Evolutionary conservation across 2,113 vertebrate species (phyloP), one percentile per base, ranked within the genome.

Genomic region (Triplophysa tibetana): DNA sequence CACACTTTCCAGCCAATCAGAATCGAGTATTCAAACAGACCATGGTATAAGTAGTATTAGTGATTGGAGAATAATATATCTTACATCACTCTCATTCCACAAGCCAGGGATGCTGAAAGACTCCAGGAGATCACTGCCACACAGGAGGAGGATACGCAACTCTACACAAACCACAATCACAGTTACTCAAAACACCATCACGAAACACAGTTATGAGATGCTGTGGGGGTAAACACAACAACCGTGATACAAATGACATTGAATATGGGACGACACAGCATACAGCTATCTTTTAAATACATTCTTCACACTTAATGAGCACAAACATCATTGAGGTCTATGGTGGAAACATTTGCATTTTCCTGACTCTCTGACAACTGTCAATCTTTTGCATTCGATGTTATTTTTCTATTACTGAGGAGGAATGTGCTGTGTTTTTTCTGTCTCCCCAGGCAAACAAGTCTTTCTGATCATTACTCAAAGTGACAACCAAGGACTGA

Each of bases 31-130:
- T 38, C 33, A 38, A 38, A 38, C 33, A 38, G 33, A 38, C 33
- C 33, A 38, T 8, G 33, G 5, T 38, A 38, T 38, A 50, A 13
- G 4, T 50, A 7, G 14, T 4, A 52, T 14, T 52, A 17, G 14
- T 17, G 4, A 16, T 16, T 21, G 8, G 9, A 74, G 21, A 61
- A 24, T 19, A 52, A 52, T 1, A 24, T 43, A 84, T 95, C 98
- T 98, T 92, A 99, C 98, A 54, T 99, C 98, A 14, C 95, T 95
- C 90, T 99, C 96, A 0, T 98, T 99, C 98, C 98, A 99, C 81
- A 99, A 95, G 41, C 98, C 98, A 0, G 98, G 98, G 90, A 99
- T 99, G 89, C 96, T 98, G 94, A 99, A 99, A 72, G 98, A 99
- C 81, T 99, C 98, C 88, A 99, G 93, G 56, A 99, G 94, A 86